These are phyloP conservation scores for Idaea straminata DNA, from an alignment of 2,888 invertebrate genomes.

Conservation along the genomic window DNA sequence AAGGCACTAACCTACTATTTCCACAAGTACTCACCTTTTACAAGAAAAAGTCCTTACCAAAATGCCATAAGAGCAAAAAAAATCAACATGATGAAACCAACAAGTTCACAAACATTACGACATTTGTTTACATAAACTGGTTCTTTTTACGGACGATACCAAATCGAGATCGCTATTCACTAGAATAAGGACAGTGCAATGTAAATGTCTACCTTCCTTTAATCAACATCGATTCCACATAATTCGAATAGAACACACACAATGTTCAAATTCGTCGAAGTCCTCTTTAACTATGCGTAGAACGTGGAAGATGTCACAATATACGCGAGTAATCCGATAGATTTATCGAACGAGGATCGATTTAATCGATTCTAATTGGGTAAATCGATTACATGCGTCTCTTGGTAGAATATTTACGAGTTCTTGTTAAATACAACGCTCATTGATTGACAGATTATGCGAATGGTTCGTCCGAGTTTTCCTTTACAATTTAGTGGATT, in stretches of 20 bases:
- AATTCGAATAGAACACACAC: background rate
- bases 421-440: conserved; percentile 42
- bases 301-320: conserved; percentile 1
- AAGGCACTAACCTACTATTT: too few relatives aligned
- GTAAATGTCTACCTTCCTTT: background rate
- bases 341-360: conserved; percentile 36
- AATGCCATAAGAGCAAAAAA: too few relatives aligned
- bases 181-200: background rate
- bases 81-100: background rate
- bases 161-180: background rate
- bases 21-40: too few relatives aligned
- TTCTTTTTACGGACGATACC: background rate
- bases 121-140: background rate
- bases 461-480: conserved; percentile 38
- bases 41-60: too few relatives aligned
- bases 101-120: background rate
- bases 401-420: conserved; percentile 52
- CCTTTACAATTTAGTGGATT: conserved; percentile 19
- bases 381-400: conserved; percentile 61
- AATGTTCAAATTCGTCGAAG: background rate
- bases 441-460: conserved; percentile 47
- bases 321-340: conserved; percentile 31
- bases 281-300: background rate
- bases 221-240: conserved; percentile 1
- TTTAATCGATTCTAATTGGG: conserved; percentile 65